phyloP scores from a whole-genome alignment of 2,113 vertebrate genomes.

The Prionailurus bengalensis region DNA sequence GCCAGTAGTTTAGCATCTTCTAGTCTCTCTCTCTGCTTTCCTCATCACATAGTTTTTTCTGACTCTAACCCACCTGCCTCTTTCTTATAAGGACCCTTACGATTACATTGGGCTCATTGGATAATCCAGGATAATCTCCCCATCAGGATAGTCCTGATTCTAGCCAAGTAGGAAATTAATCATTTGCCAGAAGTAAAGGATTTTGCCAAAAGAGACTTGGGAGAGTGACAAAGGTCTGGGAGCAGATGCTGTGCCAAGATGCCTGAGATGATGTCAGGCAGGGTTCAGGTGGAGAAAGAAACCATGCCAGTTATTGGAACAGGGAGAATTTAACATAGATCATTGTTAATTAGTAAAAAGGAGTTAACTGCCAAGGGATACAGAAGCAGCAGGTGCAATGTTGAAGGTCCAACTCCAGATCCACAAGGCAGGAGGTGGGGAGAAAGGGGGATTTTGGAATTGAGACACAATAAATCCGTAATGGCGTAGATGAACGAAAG shows the following conservation, averaged over 20 bases:
- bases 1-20: not conserved
- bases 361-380: not conserved
- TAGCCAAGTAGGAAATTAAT: not conserved
- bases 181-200: not conserved
- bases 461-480: not conserved
- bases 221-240: not conserved
- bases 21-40: not conserved
- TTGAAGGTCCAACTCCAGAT: not conserved
- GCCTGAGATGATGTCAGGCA: not conserved
- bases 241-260: not conserved
- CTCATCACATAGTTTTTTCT: not conserved
- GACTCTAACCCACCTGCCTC: not conserved
- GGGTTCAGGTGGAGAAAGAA: not conserved
- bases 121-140: not conserved
- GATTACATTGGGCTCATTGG: not conserved
- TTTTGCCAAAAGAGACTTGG: not conserved
- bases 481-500: not conserved
- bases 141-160: not conserved
- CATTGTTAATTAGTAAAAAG: slow-evolving; percentile 12
- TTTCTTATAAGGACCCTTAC: not conserved
- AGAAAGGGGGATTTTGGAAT: not conserved
- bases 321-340: not conserved
- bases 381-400: not conserved
- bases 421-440: not conserved
- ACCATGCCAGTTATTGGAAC: not conserved